Evolutionary conservation across 2,797 vertebrate species (phyloP).

Genomic region (Premnoplex brunnescens): DNA sequence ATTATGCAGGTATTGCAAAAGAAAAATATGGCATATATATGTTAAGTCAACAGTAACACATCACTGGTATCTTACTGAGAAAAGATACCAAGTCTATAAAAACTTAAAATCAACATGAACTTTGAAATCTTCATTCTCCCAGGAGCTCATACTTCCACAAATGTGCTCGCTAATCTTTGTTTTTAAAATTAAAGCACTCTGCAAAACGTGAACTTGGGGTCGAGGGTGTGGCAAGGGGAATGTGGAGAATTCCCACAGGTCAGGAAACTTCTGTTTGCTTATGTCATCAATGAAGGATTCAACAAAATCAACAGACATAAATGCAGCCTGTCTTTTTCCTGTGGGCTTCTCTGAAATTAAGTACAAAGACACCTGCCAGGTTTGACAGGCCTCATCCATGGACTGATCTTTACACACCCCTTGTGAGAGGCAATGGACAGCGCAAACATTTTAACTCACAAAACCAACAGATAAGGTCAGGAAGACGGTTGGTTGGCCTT

Average conservation of each 20-base stretch:
- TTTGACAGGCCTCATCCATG: neutral
- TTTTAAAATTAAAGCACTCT: constrained; percentile 41
- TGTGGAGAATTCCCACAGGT: constrained; percentile 32
- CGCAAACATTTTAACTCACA: constrained; percentile 14
- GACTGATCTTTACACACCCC: neutral
- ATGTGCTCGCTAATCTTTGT: constrained; percentile 3
- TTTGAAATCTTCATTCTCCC: constrained; percentile 51
- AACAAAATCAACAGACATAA: constrained; percentile 12
- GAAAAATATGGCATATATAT: neutral
- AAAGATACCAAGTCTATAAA: constrained; percentile 58
- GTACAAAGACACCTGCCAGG: neutral
- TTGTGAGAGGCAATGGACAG: neutral
- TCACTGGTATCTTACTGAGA: constrained; percentile 45
- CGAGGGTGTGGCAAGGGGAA: constrained; percentile 17
- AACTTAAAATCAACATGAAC: constrained; percentile 60
- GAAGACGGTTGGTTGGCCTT: neutral
- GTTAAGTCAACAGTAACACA: constrained; percentile 15
- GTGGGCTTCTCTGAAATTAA: neutral
- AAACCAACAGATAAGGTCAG: neutral
- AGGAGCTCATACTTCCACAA: neutral
- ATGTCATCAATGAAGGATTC: neutral
- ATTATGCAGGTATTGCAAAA: constrained; percentile 35
- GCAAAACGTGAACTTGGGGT: constrained; percentile 62
- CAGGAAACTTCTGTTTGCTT: constrained; percentile 47
- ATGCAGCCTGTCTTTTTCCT: neutral